Conservation (phyloP, 2,888 invertebrate species). For the Eilema sororculum region DNA sequence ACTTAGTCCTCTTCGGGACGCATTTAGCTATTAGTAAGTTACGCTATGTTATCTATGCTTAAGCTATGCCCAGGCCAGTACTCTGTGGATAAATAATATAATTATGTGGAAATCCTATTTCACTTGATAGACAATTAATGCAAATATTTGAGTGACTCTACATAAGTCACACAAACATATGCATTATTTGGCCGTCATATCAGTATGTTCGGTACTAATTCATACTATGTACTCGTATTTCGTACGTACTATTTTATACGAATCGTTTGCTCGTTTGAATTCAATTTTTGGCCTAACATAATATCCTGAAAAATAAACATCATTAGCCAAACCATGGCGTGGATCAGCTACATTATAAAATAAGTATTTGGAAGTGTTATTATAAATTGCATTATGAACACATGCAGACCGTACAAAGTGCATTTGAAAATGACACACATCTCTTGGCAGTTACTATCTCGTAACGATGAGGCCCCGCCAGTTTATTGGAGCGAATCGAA, state of each 20-base stretch:
- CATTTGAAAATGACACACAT: constrained; percentile 59
- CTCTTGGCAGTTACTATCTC: constrained; percentile 41
- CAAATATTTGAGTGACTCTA: background rate
- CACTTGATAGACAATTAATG: background rate
- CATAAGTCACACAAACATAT: no score
- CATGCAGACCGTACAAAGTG: constrained; percentile 49
- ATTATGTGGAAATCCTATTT: background rate
- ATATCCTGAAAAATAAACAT: background rate
- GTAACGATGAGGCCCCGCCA: constrained; percentile 52
- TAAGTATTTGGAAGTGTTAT: background rate
- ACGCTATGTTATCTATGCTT: no score
- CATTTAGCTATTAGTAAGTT: constrained; percentile 29
- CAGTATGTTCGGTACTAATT: background rate
- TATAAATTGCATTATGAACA: constrained; percentile 32
- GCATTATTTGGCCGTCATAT: no score
- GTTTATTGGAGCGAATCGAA: constrained; percentile 74
- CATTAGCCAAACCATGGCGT: background rate
- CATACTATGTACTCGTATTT: no score
- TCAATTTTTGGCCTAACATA: background rate
- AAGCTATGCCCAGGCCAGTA: background rate
- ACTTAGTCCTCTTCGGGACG: constrained; percentile 79
- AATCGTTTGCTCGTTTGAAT: background rate
- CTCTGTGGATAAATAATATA: background rate
- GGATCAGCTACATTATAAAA: background rate
- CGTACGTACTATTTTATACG: no score